phyloP scores from a whole-genome alignment of 2,797 vertebrate species.

The Hapalemur alaotrensis region DNA sequence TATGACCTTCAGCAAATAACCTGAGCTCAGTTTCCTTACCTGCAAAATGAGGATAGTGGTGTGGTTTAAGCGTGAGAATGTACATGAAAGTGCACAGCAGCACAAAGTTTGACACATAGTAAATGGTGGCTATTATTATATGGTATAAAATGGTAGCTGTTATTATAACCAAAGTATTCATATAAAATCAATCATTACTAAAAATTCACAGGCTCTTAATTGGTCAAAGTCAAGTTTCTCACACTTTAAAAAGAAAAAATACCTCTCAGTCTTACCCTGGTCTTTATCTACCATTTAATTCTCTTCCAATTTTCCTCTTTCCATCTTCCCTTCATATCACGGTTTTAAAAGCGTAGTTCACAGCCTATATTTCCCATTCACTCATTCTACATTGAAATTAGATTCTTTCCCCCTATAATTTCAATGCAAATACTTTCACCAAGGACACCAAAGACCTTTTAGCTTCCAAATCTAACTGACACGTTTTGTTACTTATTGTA shows the following conservation, averaged over 20 bases:
- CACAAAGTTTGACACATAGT: background rate
- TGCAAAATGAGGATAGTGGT: background rate
- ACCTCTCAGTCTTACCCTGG: background rate
- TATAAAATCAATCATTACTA: background rate
- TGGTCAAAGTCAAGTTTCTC: background rate
- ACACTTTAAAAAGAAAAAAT: background rate
- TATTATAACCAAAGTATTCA: background rate
- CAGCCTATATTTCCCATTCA: background rate
- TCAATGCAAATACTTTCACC: background rate
- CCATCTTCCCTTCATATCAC: no score
- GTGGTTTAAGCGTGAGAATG: background rate
- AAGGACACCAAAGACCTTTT: background rate
- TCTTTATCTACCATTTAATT: background rate
- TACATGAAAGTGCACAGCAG: background rate
- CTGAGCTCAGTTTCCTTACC: background rate
- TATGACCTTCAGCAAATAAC: background rate
- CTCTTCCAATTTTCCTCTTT: background rate
- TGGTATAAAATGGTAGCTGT: no score
- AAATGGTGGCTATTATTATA: background rate
- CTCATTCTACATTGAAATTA: background rate
- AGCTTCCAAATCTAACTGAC: background rate
- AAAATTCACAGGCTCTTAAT: background rate
- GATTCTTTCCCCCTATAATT: background rate
- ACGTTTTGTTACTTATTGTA: background rate
- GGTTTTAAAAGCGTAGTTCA: background rate